Evolutionary conservation across 2,888 invertebrate species (phyloP), one percentile per base, ranked within the genome.

Genomic region (Hydroisotoma schaefferi): DNA sequence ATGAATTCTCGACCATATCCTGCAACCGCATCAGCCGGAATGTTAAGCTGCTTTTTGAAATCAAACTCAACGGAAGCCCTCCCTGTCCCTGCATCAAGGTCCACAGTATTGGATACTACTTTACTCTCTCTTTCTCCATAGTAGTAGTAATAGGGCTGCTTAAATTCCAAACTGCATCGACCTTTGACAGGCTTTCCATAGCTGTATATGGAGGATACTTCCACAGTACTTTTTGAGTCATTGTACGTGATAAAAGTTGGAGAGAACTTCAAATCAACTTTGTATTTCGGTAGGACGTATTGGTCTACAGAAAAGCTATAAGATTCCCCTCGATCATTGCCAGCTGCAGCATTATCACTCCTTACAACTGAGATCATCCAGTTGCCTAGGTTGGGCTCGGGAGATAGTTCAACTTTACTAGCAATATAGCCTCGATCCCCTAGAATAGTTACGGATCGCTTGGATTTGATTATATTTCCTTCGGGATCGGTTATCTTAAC

Each of bases 221-320:
- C 33, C 23, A 88, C 88, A 20, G 82, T 82, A 47, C 95, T 81
- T 62, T 85, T 83, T 44, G 86, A 86, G 55, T 91, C 89, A 66
- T 85, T 85, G 75, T 89, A 87, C 1, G 91, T 86, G 2, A 87
- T 83, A 76, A 91, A 90, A 55, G 87, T 83, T 0, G 90, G 88
- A 23, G 33, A 22, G 23, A 91, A 83, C 68, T 88, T 85, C 61
- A 97, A 84, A 27, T 83, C 83, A 59, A 97, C 89, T 74, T 93
- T 86, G 77, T 94, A 97, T 76, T 94, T 94, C 0, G 97, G 97
- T 69, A 93, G 78, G 58, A 95, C 88, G 73, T 92, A 93, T 77
- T 93, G 90, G 5, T 91, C 91, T 2, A 95, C 90, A 76, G 88
- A 83, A 63, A 91, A 83, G 10, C 15, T 20, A 22, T 6, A 81